phyloP scores from a whole-genome alignment of 1,140 invertebrate species.

The Drosophila saltans region DNA sequence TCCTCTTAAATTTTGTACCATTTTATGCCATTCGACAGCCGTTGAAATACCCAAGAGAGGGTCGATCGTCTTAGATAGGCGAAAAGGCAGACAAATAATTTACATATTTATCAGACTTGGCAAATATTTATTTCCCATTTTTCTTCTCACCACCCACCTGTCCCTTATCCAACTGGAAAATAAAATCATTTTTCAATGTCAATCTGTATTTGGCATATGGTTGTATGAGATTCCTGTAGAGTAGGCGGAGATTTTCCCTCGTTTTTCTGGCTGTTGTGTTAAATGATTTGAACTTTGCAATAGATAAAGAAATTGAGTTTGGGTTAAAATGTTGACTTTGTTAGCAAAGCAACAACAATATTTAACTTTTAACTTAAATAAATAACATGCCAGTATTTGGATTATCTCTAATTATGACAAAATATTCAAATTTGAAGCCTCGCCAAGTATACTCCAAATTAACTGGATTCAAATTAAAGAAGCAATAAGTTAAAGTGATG shows the following conservation, averaged over 20 bases:
- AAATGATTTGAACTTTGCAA: conserved; percentile 22
- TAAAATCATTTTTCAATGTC: conserved; percentile 65
- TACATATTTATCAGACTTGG: conserved; percentile 62
- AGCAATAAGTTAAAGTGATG: too few species aligned
- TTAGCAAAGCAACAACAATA: background rate
- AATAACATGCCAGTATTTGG: background rate
- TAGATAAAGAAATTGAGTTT: background rate
- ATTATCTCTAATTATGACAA: background rate
- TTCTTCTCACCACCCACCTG: conserved; percentile 21
- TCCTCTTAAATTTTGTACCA: conserved; percentile 19
- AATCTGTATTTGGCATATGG: conserved; percentile 54
- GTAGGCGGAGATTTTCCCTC: conserved; percentile 10
- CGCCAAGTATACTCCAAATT: too few species aligned
- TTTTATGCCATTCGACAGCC: conserved; percentile 29
- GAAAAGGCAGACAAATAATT: conserved; percentile 49
- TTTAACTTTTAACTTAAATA: background rate
- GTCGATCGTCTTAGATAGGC: conserved; percentile 15
- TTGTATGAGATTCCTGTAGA: conserved; percentile 16
- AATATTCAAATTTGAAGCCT: too few species aligned
- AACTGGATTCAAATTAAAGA: too few species aligned
- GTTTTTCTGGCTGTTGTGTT: conserved; percentile 10
- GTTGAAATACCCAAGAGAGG: conserved; percentile 33
- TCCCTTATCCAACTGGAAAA: conserved; percentile 12
- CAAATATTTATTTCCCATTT: conserved; percentile 56
- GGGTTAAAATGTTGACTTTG: conserved; percentile 4